Base-by-base conservation (phyloP, 2,113 vertebrate genomes). In the Centropus bengalensis region DNA sequence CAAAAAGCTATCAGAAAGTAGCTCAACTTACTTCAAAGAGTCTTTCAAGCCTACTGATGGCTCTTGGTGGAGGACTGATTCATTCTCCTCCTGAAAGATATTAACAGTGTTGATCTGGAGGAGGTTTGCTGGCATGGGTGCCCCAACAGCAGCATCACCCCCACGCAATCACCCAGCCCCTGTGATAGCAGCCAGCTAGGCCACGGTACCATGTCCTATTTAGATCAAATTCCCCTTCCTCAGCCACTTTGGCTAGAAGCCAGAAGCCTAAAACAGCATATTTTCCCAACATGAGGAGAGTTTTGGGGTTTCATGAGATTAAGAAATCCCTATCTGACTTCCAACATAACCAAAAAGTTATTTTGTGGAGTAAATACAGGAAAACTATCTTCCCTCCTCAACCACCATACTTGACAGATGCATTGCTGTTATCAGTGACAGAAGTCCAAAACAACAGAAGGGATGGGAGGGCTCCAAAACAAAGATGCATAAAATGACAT, bases 401-500 rank as follows among this genome's bases (percentile, higher is more conserved):
- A 32, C 8, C 22, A 44, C 6, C 28, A 21, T 56, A 28, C 27
- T 88, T 36, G 2, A 3, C 36, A 42, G 63, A 40, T 58, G 19
- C 0, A 0, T 22, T 45, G 73, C 33, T 84, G 54, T 51, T 92
- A 2, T 1, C 1, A 0, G 22, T 36, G 40, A 76, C 44, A 64
- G 2, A 0, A 8, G 6, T 10, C 19, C 49, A 23, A 63, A 38
- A 30, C 13, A 64, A 55, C 59, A 88, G 64, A 81, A 88, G 38
- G 38, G 49, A 28, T 59, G 36, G 19, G 36, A 83, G 2, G 44
- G 23, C 47, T 91, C 68, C 55, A 58, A 40, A 60, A 33, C 7
- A 64, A 90, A 70, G 40, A 12, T 2, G 8, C 15, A 10, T 44
- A 38, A 58, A 51, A 56, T 24, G 12, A 38, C 49, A 68, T 18